phyloP scores from a whole-genome alignment of 1,140 invertebrate genomes.

The Semibalanus balanoides region DNA sequence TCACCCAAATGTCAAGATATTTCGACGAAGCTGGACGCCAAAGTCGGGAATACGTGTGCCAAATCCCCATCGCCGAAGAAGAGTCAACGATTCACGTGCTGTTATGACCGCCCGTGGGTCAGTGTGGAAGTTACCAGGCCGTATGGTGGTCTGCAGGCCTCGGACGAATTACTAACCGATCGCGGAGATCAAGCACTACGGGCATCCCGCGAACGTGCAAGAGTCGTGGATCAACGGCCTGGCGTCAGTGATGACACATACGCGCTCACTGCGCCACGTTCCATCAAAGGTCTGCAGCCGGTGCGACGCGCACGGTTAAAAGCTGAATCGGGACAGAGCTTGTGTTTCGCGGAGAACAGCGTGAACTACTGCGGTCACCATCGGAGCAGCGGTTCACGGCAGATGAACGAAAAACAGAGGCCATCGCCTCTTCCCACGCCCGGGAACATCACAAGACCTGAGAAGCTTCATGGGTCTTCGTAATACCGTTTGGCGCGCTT shows the following conservation, averaged over 20 bases:
- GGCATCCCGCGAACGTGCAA: slow-evolving; percentile 14
- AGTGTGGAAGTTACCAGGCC: slow-evolving; percentile 15
- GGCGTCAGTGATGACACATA: slow-evolving; percentile 12
- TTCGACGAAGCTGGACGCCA: slow-evolving; percentile 23
- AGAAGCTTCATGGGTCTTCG: slow-evolving; percentile 7
- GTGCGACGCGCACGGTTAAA: slow-evolving; percentile 2
- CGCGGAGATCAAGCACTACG: slow-evolving; percentile 17
- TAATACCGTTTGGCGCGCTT: background rate
- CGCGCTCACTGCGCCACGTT: slow-evolving; percentile 14
- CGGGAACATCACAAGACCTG: slow-evolving; percentile 6
- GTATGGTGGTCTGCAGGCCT: slow-evolving; percentile 17
- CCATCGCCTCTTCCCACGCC: slow-evolving; percentile 3
- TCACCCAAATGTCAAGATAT: slow-evolving; percentile 8
- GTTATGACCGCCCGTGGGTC: background rate
- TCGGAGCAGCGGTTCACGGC: background rate
- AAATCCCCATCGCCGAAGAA: slow-evolving; percentile 21
- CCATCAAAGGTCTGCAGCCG: slow-evolving; percentile 7
- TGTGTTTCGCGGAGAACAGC: background rate
- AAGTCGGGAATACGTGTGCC: slow-evolving; percentile 26
- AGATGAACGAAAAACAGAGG: background rate
- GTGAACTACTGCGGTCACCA: slow-evolving; percentile 2
- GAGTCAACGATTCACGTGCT: slow-evolving; percentile 12
- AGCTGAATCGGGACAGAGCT: slow-evolving; percentile 6
- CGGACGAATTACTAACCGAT: slow-evolving; percentile 20
- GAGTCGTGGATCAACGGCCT: slow-evolving; percentile 20